These are phyloP conservation scores for Manis javanica DNA, from an alignment of 2,797 vertebrate genomes.

Conservation along the genomic window DNA sequence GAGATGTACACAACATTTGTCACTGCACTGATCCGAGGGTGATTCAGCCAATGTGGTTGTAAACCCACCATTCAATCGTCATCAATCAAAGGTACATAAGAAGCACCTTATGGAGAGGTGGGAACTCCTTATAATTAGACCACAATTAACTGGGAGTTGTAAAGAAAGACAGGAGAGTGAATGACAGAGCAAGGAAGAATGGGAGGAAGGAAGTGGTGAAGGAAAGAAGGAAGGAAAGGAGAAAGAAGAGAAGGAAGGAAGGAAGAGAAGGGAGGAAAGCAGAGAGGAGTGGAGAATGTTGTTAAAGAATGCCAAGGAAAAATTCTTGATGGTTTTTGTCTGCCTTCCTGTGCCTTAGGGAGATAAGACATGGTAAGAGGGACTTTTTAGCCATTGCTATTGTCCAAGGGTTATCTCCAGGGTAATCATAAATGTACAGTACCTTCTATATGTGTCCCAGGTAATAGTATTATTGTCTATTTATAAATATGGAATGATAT, in stretches of 20 bases:
- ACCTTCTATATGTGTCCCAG: neutral
- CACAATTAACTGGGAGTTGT: neutral
- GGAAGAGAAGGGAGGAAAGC: neutral
- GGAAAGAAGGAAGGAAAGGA: too few relatives aligned
- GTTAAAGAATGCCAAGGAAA: neutral
- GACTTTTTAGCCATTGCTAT: neutral
- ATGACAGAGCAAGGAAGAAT: neutral
- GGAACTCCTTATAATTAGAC: neutral
- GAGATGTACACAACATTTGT: neutral
- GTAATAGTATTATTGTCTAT: neutral
- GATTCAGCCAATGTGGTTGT: neutral
- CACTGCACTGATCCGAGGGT: neutral
- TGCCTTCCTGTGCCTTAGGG: neutral
- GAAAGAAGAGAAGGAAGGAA: neutral
- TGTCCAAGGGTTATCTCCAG: neutral
- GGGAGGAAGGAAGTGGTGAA: too few relatives aligned
- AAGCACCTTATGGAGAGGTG: neutral
- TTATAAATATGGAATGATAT: neutral
- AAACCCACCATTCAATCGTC: neutral
- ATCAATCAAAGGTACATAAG: neutral
- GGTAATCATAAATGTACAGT: neutral
- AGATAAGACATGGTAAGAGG: neutral
- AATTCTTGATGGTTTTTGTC: neutral
- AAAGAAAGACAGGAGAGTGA: neutral
- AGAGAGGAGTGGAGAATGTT: neutral